Percentiles rank a stretch among this genome's conserved stretches.
Evolutionary conservation across 2,888 invertebrate species (phyloP).

Genomic region (Argyra leucocephala): DNA sequence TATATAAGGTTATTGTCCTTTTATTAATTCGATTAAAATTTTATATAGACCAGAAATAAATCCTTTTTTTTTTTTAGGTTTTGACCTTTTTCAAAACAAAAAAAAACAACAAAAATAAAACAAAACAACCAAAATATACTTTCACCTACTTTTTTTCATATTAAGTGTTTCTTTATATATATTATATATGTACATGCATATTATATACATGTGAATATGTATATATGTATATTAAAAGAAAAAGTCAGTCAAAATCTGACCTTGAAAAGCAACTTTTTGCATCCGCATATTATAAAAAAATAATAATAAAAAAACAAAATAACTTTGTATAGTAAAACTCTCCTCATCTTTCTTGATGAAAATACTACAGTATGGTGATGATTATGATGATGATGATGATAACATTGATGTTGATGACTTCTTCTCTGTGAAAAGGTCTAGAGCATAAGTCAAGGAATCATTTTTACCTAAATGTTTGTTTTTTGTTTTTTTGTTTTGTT

Average conservation of each 20-base stretch:
- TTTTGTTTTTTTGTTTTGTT: too few species aligned
- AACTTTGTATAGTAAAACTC: not conserved
- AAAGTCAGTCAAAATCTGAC: not conserved
- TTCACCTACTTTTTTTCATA: conserved; percentile 3
- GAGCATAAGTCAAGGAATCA: too few species aligned
- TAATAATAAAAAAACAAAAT: not conserved
- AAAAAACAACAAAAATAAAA: not conserved
- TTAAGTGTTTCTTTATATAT: not conserved
- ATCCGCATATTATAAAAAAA: not conserved
- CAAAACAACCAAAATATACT: not conserved
- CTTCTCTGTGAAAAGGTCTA: too few species aligned
- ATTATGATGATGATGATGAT: too few species aligned
- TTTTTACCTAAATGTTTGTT: too few species aligned
- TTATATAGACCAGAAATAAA: conserved; percentile 6
- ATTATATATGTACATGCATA: not conserved
- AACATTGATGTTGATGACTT: too few species aligned
- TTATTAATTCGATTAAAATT: conserved; percentile 6
- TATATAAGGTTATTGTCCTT: conserved; percentile 1
- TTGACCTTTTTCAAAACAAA: conserved; percentile 1
- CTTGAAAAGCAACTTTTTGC: not conserved
- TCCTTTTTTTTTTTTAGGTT: conserved; percentile 1
- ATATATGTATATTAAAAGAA: not conserved
- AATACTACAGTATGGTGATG: too few species aligned
- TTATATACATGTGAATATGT: not conserved
- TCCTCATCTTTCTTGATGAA: too few species aligned